Base-by-base conservation (phyloP, 23 tunicate species). In the Ascidia mentula region DNA sequence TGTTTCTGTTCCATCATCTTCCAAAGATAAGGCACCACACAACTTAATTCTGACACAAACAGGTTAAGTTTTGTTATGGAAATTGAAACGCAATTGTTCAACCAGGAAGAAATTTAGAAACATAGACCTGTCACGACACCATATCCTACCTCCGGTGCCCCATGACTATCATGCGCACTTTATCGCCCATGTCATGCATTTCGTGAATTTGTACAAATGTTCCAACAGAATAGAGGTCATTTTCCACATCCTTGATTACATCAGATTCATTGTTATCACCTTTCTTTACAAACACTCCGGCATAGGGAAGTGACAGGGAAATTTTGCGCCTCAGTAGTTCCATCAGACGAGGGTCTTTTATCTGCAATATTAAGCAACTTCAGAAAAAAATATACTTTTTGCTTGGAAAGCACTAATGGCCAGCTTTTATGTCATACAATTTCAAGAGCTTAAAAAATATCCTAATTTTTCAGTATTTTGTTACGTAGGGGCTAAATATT, bases 181-280 rank as follows among this genome's bases (percentile, higher is more conserved):
- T 82, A 59, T 95, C 95, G 0, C 99, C 95, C 91, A 89, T 83
- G 74, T 95, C 99, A 38, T 89, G 87, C 83, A 89, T 73, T 69
- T 90, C 99, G 40, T 95, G 96, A 37, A 95, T 95, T 69, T 95
- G 99, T 1, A 90, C 89, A 70, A 95, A 95, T 32, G 99, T 95
- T 45, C 99, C 99, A 22, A 90, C 78, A 18, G 59, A n/a, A 65
- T 95, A 90, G 18, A 95, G 74, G 45, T 95, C 99, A 5, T 46
- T 36, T 9, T 84, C 59, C 6, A 86, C 35, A 72, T 86, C 77
- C 22, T 86, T 45, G 9, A 90, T 86, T 42, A 83, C 89, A 31
- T 90, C 91, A 38, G 38, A 79, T 60, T 90, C 92, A 46, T 89
- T 90, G 45, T 38, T 69, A 69, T 95, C 99, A 77, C 90, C 92